Base-by-base conservation (phyloP, 2,113 vertebrate species). In the Machaerirhynchus nigripectus region DNA sequence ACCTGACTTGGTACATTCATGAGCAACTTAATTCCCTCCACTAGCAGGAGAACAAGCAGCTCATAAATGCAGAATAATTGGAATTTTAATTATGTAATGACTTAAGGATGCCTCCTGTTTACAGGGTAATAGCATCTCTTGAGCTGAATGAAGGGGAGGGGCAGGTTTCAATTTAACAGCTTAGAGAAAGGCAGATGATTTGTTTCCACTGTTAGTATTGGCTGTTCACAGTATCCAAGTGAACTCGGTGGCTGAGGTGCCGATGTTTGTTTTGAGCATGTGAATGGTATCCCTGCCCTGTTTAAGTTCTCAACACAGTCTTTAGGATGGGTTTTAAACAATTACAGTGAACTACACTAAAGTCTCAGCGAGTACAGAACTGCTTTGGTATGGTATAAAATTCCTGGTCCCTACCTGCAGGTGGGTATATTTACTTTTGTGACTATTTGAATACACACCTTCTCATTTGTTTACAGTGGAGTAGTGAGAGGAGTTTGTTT, bases 21-120 rank as follows among this genome's bases (percentile, higher is more conserved):
- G 15, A 49, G 79, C 60, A 86, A 64, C 82, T 75, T 31, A 69
- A 74, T 84, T 93, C 61, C 85, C 65, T 82, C 75, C 63, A 27
- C 49, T 44, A 46, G 73, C 4, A 50, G 24, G 52, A 81, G 60
- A 87, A 79, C 31, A 35, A 90, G 47, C 74, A 85, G 69, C 60
- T 81, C 64, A 75, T 57, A 92, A 90, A 83, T 71, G 90, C 67
- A 87, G 76, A 91, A 92, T 75, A 91, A 87, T 71, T 80, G 78
- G 76, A 91, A 88, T 92, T 93, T 89, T 95, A 96, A 94, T 95
- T 85, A 93, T 2, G 3, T 55, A 64, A 79, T 71, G 82, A 64
- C 83, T 89, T 67, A 85, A 84, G 82, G 61, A 42, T 93, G 79
- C 57, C 40, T 94, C 59, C 59, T 78, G 74, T 93, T 95, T 87